phyloP scores from a whole-genome alignment of 2,113 vertebrate genomes.

The Verasper variegatus region DNA sequence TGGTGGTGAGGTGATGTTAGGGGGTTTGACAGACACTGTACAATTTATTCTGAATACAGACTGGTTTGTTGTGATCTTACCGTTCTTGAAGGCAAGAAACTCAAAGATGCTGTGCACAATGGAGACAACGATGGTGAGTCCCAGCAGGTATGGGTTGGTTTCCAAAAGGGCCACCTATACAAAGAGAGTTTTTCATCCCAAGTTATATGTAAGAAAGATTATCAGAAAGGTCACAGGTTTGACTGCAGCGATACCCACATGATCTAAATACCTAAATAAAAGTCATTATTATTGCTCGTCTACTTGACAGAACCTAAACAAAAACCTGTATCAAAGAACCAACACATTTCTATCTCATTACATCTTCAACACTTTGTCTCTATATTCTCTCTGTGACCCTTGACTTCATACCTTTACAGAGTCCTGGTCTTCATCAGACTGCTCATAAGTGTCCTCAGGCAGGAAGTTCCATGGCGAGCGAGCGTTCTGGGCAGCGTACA shows the following conservation, averaged over 20 bases:
- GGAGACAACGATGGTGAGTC: conserved; percentile 92
- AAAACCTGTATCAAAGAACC: background rate
- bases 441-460: conserved; percentile 92
- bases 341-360: background rate
- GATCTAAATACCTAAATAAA: background rate
- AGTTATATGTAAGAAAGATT: background rate
- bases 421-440: conserved; percentile 96
- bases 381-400: background rate
- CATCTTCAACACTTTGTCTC: background rate
- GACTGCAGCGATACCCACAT: background rate
- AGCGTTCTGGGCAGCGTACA: conserved; percentile 93
- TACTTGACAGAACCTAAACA: background rate
- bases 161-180: conserved; percentile 91
- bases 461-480: conserved; percentile 95
- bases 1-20: background rate
- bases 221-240: background rate
- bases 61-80: conserved; percentile 69
- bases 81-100: conserved; percentile 96
- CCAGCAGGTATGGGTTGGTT: conserved; percentile 94
- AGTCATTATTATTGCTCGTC: background rate
- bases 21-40: too few species aligned
- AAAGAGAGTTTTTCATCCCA: background rate
- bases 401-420: conserved; percentile 89
- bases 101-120: conserved; percentile 97
- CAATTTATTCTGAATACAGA: background rate